phyloP scores from a whole-genome alignment of 2,888 invertebrate species.

The Acanthopleura granulata region DNA sequence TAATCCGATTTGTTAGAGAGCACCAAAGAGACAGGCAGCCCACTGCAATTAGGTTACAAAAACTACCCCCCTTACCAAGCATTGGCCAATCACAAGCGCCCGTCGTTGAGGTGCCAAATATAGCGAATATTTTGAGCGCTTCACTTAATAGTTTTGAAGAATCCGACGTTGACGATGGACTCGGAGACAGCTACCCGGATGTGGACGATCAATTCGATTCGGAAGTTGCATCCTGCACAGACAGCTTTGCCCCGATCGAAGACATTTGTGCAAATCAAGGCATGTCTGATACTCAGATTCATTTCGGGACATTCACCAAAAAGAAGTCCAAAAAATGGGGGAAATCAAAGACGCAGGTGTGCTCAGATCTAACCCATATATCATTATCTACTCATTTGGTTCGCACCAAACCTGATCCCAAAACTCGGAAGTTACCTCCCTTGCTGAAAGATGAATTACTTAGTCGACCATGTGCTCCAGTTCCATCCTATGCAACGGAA shows the following conservation, averaged over 20 bases:
- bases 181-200: background rate
- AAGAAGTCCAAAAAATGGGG: background rate
- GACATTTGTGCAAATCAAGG: background rate
- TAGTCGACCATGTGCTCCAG: background rate
- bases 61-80: slow-evolving; percentile 44
- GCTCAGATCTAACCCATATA: background rate
- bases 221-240: background rate
- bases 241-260: background rate
- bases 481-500: background rate
- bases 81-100: slow-evolving; percentile 37
- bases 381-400: background rate
- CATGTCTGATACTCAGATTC: background rate
- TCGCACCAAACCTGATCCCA: background rate
- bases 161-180: background rate
- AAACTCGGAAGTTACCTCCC: background rate
- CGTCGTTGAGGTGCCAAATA: slow-evolving; percentile 20
- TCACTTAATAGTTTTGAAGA: background rate
- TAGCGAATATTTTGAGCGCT: background rate
- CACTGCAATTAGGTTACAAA: slow-evolving; percentile 44
- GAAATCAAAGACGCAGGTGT: background rate
- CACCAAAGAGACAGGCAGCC: slow-evolving; percentile 46
- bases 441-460: background rate
- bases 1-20: slow-evolving; percentile 48
- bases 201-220: background rate
- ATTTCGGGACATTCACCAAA: background rate